phyloP scores from a whole-genome alignment of 2,113 vertebrate species.

The Felis chaus region DNA sequence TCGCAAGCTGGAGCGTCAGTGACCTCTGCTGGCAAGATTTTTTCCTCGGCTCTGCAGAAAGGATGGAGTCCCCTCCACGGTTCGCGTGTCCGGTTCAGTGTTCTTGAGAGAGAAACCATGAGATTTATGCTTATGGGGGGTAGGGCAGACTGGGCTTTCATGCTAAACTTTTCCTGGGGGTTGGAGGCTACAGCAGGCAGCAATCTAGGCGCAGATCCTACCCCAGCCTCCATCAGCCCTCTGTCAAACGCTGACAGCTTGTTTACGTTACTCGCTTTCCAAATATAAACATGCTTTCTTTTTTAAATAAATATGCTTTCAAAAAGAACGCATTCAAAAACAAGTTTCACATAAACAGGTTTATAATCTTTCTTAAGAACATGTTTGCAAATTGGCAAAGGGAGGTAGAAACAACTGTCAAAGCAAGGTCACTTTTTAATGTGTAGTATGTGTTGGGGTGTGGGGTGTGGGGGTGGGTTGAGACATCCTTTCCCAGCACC shows the following conservation, averaged over 20 bases:
- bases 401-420: neutral
- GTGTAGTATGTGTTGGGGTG: fast-evolving
- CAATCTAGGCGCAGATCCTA: neutral
- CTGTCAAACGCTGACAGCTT: neutral
- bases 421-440: neutral
- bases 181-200: neutral
- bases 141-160: neutral
- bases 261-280: neutral
- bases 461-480: neutral
- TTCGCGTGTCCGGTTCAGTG: neutral
- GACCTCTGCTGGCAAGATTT: slow-evolving; percentile 64
- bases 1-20: neutral
- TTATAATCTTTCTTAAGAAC: neutral
- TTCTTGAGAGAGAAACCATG: neutral
- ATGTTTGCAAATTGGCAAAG: neutral
- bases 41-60: neutral
- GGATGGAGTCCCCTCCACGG: neutral
- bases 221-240: neutral
- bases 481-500: neutral
- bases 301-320: neutral
- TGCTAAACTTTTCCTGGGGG: neutral
- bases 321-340: slow-evolving; percentile 11
- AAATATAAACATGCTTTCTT: neutral
- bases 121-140: fast-evolving
- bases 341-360: neutral